A percentile compares a stretch with the other conserved stretches of the same genome.
Evolutionary conservation across 2,888 invertebrate genomes (phyloP).

Genomic region (Crematogaster levior): DNA sequence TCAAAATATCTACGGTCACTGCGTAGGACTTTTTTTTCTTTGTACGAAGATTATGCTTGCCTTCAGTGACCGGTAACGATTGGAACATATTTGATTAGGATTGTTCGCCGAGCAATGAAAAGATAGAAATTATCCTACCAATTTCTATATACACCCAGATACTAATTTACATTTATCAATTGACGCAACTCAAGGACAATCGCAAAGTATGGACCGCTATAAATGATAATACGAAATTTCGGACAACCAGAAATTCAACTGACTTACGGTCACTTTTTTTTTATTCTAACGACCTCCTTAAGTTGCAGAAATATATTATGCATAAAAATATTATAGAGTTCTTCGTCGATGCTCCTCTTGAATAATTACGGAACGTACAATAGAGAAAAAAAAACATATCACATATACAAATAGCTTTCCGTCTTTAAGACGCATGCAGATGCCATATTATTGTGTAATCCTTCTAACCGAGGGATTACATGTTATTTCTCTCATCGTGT

Average conservation of each 20-base stretch:
- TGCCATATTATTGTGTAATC: conserved; percentile 47
- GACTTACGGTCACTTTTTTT: conserved; percentile 1
- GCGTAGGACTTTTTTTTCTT: conserved; percentile 2
- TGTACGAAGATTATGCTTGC: conserved; percentile 25
- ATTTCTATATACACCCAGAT: conserved; percentile 37
- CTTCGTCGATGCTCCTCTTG: conserved; percentile 33
- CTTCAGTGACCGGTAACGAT: conserved; percentile 19
- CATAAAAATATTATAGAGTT: conserved; percentile 64
- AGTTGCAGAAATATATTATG: conserved; percentile 41
- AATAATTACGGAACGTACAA: conserved; percentile 66
- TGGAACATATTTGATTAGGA: conserved; percentile 39
- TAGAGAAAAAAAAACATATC: conserved; percentile 70
- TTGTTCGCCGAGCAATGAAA: conserved; percentile 32
- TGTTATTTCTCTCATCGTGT: conserved; percentile 44
- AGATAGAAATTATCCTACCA: conserved; percentile 38
- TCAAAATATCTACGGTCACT: conserved; percentile 35
- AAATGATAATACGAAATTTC: conserved; percentile 8
- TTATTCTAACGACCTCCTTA: conserved; percentile 12
- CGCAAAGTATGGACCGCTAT: too few species aligned
- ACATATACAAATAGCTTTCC: conserved; percentile 58
- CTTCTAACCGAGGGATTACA: conserved; percentile 46
- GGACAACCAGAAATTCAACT: neutral
- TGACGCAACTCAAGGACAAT: conserved; percentile 19
- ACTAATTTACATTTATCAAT: conserved; percentile 49
- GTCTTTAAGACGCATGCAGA: conserved; percentile 56